These are phyloP conservation scores for Drosophila sordidapex DNA, from an alignment of 2,888 invertebrate genomes.

Conservation along the genomic window DNA sequence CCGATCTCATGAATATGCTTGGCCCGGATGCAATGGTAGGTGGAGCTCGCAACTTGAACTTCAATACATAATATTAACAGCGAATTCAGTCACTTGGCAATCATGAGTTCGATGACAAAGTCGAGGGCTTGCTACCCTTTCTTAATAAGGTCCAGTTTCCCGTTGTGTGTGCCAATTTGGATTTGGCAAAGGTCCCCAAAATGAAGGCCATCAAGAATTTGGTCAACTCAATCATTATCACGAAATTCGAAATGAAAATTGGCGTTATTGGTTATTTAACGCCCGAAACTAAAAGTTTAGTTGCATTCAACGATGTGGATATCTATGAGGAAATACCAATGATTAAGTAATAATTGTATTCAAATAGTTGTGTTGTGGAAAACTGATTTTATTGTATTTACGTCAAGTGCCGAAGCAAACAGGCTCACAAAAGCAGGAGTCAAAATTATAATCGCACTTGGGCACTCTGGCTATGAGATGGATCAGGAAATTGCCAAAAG, in stretches of 20 bases:
- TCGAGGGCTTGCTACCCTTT: constrained; percentile 9
- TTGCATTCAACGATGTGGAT: constrained; percentile 86
- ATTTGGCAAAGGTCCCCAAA: constrained; percentile 70
- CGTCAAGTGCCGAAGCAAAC: constrained; percentile 86
- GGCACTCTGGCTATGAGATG: constrained; percentile 91
- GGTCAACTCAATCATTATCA: constrained; percentile 87
- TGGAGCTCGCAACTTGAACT: constrained; percentile 44
- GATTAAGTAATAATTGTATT: constrained; percentile 84
- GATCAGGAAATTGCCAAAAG: constrained; percentile 90
- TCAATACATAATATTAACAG: neutral
- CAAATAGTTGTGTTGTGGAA: neutral
- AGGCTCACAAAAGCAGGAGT: constrained; percentile 87
- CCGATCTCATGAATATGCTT: constrained; percentile 90
- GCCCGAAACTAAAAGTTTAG: constrained; percentile 88
- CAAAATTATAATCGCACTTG: constrained; percentile 92
- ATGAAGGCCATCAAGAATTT: constrained; percentile 86
- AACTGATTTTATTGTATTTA: neutral
- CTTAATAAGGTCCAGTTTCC: constrained; percentile 13
- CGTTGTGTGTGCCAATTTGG: constrained; percentile 89
- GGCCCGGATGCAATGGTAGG: constrained; percentile 93
- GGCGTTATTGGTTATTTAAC: constrained; percentile 94
- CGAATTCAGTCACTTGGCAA: neutral
- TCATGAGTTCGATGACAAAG: constrained; percentile 3
- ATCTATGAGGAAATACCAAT: constrained; percentile 89
- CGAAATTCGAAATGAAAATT: constrained; percentile 87